phyloP scores from a whole-genome alignment of 2,113 vertebrate species.

The Oxyruncus cristatus region DNA sequence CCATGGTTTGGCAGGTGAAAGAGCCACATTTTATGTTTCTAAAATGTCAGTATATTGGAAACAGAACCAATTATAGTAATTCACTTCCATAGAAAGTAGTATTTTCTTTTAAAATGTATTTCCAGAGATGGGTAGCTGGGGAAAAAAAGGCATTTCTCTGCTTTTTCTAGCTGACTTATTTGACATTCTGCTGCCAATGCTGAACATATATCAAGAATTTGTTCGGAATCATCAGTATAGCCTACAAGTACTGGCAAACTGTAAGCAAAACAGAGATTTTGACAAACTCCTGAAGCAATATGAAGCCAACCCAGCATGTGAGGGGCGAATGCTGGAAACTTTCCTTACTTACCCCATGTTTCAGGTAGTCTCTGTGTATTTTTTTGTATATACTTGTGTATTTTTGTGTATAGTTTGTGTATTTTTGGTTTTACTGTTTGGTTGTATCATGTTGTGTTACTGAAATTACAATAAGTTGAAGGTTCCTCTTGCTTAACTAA shows the following conservation, averaged over 20 bases:
- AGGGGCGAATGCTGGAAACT: constrained; percentile 95
- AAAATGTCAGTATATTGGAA: not conserved
- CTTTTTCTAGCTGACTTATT: constrained; percentile 90
- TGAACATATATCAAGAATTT: constrained; percentile 99
- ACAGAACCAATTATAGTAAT: not conserved
- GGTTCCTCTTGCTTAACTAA: not conserved
- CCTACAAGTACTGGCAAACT: constrained; percentile 96
- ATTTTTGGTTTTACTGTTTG: not conserved
- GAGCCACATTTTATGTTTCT: not conserved
- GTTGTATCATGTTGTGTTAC: not conserved
- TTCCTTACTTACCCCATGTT: constrained; percentile 99
- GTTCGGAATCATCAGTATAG: constrained; percentile 98
- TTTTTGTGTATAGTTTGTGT: not conserved
- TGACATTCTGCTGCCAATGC: constrained; percentile 98
- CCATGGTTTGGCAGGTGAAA: not conserved
- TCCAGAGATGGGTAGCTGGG: not conserved
- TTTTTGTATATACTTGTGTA: not conserved
- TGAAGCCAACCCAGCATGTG: constrained; percentile 94
- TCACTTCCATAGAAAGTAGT: not conserved
- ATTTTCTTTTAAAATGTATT: not conserved
- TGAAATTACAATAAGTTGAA: not conserved
- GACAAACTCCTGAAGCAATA: constrained; percentile 99
- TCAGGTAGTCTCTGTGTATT: constrained; percentile 79
- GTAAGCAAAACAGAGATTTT: constrained; percentile 99
- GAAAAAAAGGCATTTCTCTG: not conserved